Conservation (phyloP, 1,140 invertebrate genomes). For the Solenopsis fugax region DNA sequence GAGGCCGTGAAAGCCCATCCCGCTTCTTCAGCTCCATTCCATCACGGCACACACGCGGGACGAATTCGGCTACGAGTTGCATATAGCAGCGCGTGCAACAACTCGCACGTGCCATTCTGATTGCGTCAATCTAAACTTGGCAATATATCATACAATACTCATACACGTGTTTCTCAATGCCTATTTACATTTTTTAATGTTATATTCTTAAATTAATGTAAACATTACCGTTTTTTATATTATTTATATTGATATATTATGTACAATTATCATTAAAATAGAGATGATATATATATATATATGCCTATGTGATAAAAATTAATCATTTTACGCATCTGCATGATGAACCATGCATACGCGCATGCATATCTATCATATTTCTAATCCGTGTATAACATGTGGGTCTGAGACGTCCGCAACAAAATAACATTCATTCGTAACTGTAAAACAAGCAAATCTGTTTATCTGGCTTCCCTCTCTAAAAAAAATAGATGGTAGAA, state of each 20-base stretch:
- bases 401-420: no score
- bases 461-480: no score
- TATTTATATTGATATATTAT: background rate
- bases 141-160: background rate
- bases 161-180: background rate
- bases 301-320: background rate
- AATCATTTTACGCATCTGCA: background rate
- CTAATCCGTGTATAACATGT: background rate
- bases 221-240: background rate
- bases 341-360: background rate
- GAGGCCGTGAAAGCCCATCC: conserved; percentile 32
- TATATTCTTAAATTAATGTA: background rate
- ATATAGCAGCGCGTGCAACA: conserved; percentile 10
- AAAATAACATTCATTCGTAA: no score
- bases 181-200: background rate
- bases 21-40: background rate
- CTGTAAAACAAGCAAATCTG: no score
- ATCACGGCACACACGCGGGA: background rate
- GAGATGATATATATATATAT: background rate
- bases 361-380: background rate
- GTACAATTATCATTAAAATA: background rate
- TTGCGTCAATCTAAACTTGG: conserved; percentile 39
- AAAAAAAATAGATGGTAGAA: no score
- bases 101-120: conserved; percentile 47
- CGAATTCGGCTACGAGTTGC: conserved; percentile 10